These are phyloP conservation scores for Spea bombifrons DNA, from an alignment of 2,113 vertebrate genomes.

Conservation along the genomic window DNA sequence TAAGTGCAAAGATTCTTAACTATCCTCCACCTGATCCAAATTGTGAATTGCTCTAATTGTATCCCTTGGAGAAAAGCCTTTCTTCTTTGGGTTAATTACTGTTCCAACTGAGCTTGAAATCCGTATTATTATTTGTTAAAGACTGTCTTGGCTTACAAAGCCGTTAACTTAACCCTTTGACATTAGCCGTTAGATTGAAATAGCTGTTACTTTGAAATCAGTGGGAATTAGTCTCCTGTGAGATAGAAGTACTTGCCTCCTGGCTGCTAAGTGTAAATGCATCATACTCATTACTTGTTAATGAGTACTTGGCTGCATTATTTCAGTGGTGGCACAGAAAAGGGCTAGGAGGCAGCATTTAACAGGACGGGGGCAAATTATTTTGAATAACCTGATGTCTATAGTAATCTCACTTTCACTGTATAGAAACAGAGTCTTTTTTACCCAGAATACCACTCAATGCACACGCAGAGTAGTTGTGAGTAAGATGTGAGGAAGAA, in stretches of 20 bases:
- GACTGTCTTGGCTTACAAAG: slow-evolving; percentile 29
- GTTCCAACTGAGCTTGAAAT: slow-evolving; percentile 39
- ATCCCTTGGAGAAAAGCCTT: slow-evolving; percentile 23
- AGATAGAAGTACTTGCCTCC: slow-evolving; percentile 15
- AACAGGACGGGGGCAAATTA: not conserved
- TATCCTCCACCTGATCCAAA: slow-evolving; percentile 33
- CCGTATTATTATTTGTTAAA: slow-evolving; percentile 43
- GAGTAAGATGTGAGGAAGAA: too few species aligned
- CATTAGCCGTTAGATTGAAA: slow-evolving; percentile 39
- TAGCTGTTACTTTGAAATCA: slow-evolving; percentile 33
- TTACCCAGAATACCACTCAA: too few species aligned
- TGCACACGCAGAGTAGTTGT: too few species aligned
- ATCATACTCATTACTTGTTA: slow-evolving; percentile 32
- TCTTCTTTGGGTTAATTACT: slow-evolving; percentile 39
- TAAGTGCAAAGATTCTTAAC: slow-evolving; percentile 5
- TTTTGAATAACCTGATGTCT: not conserved
- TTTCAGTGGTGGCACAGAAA: slow-evolving; percentile 1
- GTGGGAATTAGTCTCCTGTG: slow-evolving; percentile 34
- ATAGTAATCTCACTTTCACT: not conserved
- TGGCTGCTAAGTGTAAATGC: slow-evolving; percentile 28
- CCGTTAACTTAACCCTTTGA: slow-evolving; percentile 43
- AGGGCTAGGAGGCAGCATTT: not conserved
- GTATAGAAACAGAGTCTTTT: not conserved
- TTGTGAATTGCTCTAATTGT: slow-evolving; percentile 30
- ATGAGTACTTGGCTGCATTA: slow-evolving; percentile 15